Base-by-base conservation (phyloP, 1,140 invertebrate species). In the Lerema accius region DNA sequence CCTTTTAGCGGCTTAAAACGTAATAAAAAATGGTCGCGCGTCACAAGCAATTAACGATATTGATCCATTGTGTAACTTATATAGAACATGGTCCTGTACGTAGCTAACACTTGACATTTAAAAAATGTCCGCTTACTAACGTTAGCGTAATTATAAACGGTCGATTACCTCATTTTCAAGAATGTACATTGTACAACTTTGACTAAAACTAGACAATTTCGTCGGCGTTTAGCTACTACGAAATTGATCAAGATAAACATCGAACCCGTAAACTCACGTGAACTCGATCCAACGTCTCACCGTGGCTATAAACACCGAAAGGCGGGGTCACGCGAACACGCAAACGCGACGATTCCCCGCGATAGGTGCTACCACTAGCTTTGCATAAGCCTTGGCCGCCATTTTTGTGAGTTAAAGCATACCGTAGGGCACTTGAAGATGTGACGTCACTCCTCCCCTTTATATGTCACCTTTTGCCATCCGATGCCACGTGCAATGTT, bases 251-350 rank as follows among this genome's bases (percentile, higher is more conserved):
- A 61, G 73, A 73, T 70, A 71, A 69, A 71, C 61, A 70, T 69
- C 72, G 63, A 64, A 51, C 63, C 71, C 65, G 68, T 76, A 73
- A 73, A 73, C 64, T 69, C 55, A 69, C 62, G 69, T 55, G 66
- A 48, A 73, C 67, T 77, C 74, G 68, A 73, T 67, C 56, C 49
- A 62, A 45, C 53, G 67, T 42, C 67, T 76, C 64, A 65, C 61
- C 59, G 67, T 63, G 43, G 56, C 65, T 65, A 63, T 68, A 73
- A 70, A 59, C 43, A 55, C 58, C 58, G 62, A 67, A 69, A 51
- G 63, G 62, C 28, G 51, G 63, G 55, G 53, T 65, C 71, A 76
- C 73, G 73, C 73, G 63, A 76, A 28, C 51, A 55, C 51, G 51
- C 51, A 55, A 55, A 43, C 15, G 51, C 23, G 51, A 55, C 51